phyloP scores from a whole-genome alignment of 1,140 invertebrate genomes.

The Ceratina japonica region DNA sequence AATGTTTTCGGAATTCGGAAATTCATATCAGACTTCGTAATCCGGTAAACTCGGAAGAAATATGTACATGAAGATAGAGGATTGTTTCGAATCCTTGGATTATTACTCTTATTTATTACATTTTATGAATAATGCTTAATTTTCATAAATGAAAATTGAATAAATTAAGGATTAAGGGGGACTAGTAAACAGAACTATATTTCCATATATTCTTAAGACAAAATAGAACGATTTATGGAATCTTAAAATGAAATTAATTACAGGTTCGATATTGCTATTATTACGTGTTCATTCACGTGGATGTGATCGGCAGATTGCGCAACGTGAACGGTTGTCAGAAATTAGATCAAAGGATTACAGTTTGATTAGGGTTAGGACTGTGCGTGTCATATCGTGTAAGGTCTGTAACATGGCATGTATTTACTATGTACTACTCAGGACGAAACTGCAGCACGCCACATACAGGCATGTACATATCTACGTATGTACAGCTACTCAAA shows the following conservation, averaged over 20 bases:
- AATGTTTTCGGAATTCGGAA: not conserved
- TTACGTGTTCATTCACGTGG: not conserved
- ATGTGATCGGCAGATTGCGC: not conserved
- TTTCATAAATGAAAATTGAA: no score
- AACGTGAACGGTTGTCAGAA: slow-evolving; percentile 4
- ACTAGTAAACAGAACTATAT: no score
- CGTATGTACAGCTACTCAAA: no score
- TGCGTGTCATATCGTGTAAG: slow-evolving; percentile 4
- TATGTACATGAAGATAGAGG: no score
- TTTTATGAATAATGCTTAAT: no score
- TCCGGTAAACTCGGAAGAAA: not conserved
- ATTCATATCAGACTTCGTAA: not conserved
- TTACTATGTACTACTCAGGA: not conserved
- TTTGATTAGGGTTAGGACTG: not conserved
- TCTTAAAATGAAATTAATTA: not conserved
- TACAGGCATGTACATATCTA: no score
- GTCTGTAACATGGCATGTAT: slow-evolving; percentile 1
- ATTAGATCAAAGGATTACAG: slow-evolving; percentile 15
- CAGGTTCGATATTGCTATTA: no score
- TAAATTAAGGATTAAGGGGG: no score
- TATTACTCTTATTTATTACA: no score
- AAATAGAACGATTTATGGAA: no score
- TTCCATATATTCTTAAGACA: no score
- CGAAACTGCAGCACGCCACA: not conserved
- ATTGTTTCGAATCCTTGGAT: no score